These are phyloP conservation scores for Callipepla californica DNA, from an alignment of 2,113 vertebrate genomes.

Conservation along the genomic window DNA sequence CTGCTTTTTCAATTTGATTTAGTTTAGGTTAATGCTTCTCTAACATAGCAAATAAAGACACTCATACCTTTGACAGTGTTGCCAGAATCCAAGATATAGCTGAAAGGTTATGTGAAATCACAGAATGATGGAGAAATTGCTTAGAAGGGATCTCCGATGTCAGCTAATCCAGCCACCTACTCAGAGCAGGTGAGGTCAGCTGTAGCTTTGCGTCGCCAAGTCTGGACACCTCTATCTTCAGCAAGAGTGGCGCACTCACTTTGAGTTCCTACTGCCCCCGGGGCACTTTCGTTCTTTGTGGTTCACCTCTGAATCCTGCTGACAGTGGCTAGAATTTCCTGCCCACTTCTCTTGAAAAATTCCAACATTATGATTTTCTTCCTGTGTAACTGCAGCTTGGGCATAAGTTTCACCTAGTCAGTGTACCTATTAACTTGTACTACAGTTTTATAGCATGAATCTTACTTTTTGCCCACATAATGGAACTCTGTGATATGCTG, in stretches of 20 bases:
- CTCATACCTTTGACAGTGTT: not conserved
- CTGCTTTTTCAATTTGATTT: not conserved
- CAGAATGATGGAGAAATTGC: not conserved
- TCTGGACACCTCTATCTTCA: not conserved
- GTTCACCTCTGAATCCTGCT: not conserved
- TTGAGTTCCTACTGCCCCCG: not conserved
- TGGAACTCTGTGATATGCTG: not conserved
- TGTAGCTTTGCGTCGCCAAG: not conserved
- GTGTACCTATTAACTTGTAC: not conserved
- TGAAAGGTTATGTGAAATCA: not conserved
- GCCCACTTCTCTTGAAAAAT: not conserved
- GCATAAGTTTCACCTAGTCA: not conserved
- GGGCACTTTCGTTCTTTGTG: fast-evolving
- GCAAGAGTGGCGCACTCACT: not conserved
- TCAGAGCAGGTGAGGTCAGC: not conserved
- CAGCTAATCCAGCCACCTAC: fast-evolving
- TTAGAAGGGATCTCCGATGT: not conserved
- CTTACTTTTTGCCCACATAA: not conserved
- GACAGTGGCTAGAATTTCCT: not conserved
- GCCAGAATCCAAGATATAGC: not conserved
- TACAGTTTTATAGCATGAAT: not conserved
- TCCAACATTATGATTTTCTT: not conserved
- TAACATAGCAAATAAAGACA: not conserved
- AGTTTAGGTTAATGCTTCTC: not conserved
- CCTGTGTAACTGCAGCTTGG: not conserved